Evolutionary conservation across 2,888 invertebrate genomes (phyloP), one percentile per base, ranked within the genome.

Genomic region (Philonicus albiceps): DNA sequence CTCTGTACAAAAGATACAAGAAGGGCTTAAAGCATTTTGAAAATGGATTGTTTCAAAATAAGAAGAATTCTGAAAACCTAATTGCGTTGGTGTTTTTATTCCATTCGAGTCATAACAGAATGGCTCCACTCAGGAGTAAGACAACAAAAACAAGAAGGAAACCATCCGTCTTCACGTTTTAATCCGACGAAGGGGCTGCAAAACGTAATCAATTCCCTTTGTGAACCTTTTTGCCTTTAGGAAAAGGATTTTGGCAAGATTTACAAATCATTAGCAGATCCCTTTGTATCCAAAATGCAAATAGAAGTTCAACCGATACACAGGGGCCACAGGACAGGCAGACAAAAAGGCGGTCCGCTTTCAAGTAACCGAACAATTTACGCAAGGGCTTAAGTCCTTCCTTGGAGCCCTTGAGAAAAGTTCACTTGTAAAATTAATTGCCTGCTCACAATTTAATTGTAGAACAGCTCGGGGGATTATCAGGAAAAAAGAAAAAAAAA

Each of bases 251-350:
- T 78, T 30, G 27, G 49, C 49, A 43, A 81, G 55, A 55, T 81
- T 81, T 81, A 81, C 81, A 81, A 81, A 81, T 81, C 81, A 81
- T 55, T 81, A 55, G 81, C 55, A 81, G 55, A 30, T 30, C 34
- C 31, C 37, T 34, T 34, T 64, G 81, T 81, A n/a, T 19, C 81
- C 31, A 31, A 31, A 81, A 81, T 22, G 55, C 55, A 80, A 80
- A 80, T 53, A 80, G 53, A 80, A 53, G 22, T 31, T 64, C n/a
- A 53, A 31, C 31, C 81, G 27, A 37, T 55, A 16, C 80, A 49
- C 7, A 80, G 49, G 49, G 27, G 31, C n/a, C 22, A 1, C 22
- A 11, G 22, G 7, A 22, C 19, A 1, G 64, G 27, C 64, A 11
- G 11, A 5, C 64, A 64, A 64, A 64, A 64, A 64, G 64, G 64